Evolutionary conservation across 2,113 vertebrate genomes (phyloP).

Genomic region (Tetraodon nigroviridis): DNA sequence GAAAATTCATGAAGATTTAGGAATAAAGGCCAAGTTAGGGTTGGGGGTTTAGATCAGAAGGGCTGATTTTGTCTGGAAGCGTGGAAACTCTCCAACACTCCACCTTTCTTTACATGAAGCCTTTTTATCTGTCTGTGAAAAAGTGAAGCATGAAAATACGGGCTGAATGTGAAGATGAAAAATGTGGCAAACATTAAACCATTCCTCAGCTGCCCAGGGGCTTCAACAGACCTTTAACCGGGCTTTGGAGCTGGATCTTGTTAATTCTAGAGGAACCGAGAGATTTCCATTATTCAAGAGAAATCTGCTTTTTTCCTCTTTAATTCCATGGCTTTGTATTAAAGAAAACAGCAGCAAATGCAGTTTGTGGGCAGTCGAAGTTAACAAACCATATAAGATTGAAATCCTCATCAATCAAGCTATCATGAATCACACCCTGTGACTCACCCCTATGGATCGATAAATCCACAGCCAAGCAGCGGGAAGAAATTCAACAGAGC

Average conservation of each 20-base stretch:
- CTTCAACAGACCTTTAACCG: constrained; percentile 51
- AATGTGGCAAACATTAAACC: constrained; percentile 52
- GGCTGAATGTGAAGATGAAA: constrained; percentile 39
- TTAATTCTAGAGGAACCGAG: constrained; percentile 62
- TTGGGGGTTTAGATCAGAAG: background rate
- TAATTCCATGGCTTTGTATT: constrained; percentile 63
- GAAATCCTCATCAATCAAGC: constrained; percentile 77
- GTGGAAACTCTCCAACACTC: background rate
- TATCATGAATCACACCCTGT: constrained; percentile 75
- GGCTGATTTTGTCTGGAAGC: constrained; percentile 5
- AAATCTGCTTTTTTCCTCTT: constrained; percentile 40
- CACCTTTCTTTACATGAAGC: constrained; percentile 5
- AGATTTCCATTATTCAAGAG: constrained; percentile 67
- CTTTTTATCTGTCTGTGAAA: constrained; percentile 23
- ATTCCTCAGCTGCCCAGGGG: constrained; percentile 51
- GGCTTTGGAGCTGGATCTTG: constrained; percentile 46
- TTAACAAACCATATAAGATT: constrained; percentile 74
- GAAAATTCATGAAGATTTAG: no score
- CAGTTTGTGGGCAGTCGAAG: constrained; percentile 71
- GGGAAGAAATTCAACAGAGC: constrained; percentile 44
- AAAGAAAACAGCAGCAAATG: constrained; percentile 71
- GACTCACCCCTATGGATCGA: constrained; percentile 72
- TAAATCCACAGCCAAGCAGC: constrained; percentile 68
- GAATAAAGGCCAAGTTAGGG: no score
- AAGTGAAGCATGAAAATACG: constrained; percentile 38